These are phyloP conservation scores for Orchesella cincta DNA, from an alignment of 1,140 invertebrate genomes.

Conservation along the genomic window DNA sequence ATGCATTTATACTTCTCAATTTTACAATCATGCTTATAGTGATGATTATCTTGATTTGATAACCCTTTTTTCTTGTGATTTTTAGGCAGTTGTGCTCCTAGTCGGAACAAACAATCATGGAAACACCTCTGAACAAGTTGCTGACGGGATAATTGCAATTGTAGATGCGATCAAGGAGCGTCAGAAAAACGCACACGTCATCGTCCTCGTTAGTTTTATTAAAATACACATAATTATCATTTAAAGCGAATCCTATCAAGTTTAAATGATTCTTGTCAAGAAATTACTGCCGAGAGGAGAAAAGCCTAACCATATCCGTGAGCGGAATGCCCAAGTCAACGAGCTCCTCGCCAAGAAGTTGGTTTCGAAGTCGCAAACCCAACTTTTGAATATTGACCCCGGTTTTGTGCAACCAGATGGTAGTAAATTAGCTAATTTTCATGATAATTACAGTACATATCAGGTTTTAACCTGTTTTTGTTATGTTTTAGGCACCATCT, in stretches of 20 bases:
- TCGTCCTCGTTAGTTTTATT: slow-evolving; percentile 72
- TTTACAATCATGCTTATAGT: neutral
- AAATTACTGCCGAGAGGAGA: slow-evolving; percentile 80
- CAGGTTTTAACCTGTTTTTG: neutral
- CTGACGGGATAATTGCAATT: slow-evolving; percentile 77
- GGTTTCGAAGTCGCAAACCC: slow-evolving; percentile 64
- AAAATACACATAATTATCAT: neutral
- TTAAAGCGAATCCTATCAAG: neutral
- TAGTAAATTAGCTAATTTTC: slow-evolving; percentile 30
- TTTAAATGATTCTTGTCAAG: slow-evolving; percentile 60
- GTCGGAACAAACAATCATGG: slow-evolving; percentile 84
- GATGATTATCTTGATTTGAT: neutral
- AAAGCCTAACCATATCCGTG: slow-evolving; percentile 73
- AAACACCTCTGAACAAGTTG: slow-evolving; percentile 73
- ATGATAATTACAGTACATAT: too few species aligned
- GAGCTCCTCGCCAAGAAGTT: slow-evolving; percentile 66
- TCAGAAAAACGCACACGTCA: slow-evolving; percentile 74
- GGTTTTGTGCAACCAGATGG: slow-evolving; percentile 73
- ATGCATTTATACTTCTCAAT: neutral
- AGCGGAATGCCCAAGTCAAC: slow-evolving; percentile 75
- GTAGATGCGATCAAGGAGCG: slow-evolving; percentile 71
- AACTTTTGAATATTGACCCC: slow-evolving; percentile 72
- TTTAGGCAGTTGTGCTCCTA: slow-evolving; percentile 78
- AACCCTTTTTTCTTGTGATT: slow-evolving; percentile 48
- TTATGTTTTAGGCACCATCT: slow-evolving; percentile 64